Base-by-base conservation (phyloP, 2,113 vertebrate genomes). In the Anhinga rufa region DNA sequence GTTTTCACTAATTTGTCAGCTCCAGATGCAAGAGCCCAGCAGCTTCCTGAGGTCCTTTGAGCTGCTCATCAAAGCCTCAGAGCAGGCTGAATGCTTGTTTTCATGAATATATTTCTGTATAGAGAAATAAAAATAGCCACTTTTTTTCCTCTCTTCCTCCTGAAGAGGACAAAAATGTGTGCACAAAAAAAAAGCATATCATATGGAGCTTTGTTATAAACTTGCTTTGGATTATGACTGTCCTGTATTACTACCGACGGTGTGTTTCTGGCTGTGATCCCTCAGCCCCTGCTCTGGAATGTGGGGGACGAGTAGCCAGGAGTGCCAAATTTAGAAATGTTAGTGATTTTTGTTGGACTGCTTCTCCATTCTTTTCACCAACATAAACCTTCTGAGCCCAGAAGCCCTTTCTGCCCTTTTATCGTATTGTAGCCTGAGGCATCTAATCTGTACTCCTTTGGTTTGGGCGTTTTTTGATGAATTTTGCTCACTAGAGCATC, bases 181-280 rank as follows among this genome's bases (percentile, higher is more conserved):
- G 19, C 19, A 22, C 36, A 40, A 28, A 51, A 32, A 4, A 32
- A 46, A 46, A 46, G 44, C 44, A 46, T 46, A 46, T 46, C 32
- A 42, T 49, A 28, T 12, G 22, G 40, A 70, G 55, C 28, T 68
- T 66, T 65, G 52, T 52, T 28, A 18, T 14, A 29, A 19, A 24
- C 17, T 77, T 77, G 46, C 40, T 70, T 75, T 87, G 81, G 28
- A 17, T 70, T 81, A 17, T 9, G 20, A 25, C 32, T 70, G 31
- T 83, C n/a, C 12, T 10, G 7, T 48, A 6, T 72, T 71, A 29
- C 32, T 75, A 19, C 17, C 0, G 0, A 12, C 24, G 17, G 36
- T 12, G 21, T 60, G 49, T 40, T 91, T 84, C 49, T 71, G 66
- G 13, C 29, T 91, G 28, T 58, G 74, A 62, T 48, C 26, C 9